Evolutionary conservation across 2,888 invertebrate species (phyloP), one percentile per base, ranked within the genome.

Genomic region (Hoplodrina blanda): DNA sequence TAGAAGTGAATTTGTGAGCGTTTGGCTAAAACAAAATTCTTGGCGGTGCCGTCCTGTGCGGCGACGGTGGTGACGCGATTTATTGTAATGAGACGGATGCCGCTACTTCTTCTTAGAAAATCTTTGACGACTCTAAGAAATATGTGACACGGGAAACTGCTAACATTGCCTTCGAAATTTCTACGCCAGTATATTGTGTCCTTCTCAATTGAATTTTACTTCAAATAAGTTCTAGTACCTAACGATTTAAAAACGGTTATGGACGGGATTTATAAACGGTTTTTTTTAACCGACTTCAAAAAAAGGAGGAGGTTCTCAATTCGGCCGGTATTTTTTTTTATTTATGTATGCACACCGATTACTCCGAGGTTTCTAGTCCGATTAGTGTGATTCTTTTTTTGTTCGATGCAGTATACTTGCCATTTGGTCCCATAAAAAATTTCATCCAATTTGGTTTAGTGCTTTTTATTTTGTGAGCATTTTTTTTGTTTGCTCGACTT

Each of bases 41-140:
- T 94, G 73, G 94, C 95, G 94, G 90, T 91, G 93, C 94, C 95
- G 91, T 94, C 96, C 94, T 96, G 96, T 96, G 96, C 95, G 96
- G 96, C 94, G 91, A 90, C 90, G 93, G 92, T 92, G 89, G 88
- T 89, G 88, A 87, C 78, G 88, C 90, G 92, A 95, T 96, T 95
- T 96, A 96, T 96, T 95, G 94, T 95, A 94, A 95, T 93, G 93
- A 94, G 92, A 83, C 89, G 91, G 88, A 94, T 93, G 90, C 94
- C 92, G 88, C 90, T 85, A 89, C 82, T 85, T 86, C 89, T 95
- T 95, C 93, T 92, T 80, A 92, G 95, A 94, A 95, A 93, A 94
- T 86, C 88, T 90, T 91, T 90, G 91, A 89, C 84, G 88, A 87
- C 91, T 94, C 93, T 91, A 79, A 92, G 93, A 95, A 95, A 92